phyloP scores from a whole-genome alignment of 2,888 invertebrate species.

The Clusia tigrina region DNA sequence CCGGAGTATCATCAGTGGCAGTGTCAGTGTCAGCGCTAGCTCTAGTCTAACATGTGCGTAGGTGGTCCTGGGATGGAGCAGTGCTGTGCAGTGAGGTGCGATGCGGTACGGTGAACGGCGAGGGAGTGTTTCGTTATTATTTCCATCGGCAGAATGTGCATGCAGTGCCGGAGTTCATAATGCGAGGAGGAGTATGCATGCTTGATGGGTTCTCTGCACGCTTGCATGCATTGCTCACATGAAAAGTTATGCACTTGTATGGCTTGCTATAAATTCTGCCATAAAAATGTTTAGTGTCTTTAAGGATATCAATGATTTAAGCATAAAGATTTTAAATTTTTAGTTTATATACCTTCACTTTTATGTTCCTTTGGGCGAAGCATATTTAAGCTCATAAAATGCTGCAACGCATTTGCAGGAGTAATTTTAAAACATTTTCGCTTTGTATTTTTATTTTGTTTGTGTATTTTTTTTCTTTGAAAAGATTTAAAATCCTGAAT shows the following conservation, averaged over 20 bases:
- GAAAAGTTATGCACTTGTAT: slow-evolving; percentile 14
- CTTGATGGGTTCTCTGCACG: neutral
- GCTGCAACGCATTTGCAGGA: neutral
- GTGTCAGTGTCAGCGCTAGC: too few relatives aligned
- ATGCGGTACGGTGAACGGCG: too few relatives aligned
- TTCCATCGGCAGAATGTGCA: too few relatives aligned
- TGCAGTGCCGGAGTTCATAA: neutral
- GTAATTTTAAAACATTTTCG: too few relatives aligned
- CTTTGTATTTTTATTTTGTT: too few relatives aligned
- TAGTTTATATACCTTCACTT: slow-evolving; percentile 13
- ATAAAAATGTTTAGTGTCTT: slow-evolving; percentile 20
- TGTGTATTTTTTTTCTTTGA: too few relatives aligned
- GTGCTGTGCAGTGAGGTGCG: too few relatives aligned
- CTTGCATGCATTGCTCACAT: neutral
- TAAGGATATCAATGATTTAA: slow-evolving; percentile 29
- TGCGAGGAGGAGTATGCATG: neutral
- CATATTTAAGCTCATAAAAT: neutral
- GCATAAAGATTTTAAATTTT: slow-evolving; percentile 29
- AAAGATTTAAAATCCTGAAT: too few relatives aligned
- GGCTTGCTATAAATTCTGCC: slow-evolving; percentile 10
- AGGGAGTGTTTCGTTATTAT: slow-evolving; percentile 1
- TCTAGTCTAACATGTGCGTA: too few relatives aligned
- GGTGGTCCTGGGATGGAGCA: too few relatives aligned
- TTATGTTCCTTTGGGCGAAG: slow-evolving; percentile 1
- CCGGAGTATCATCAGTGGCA: too few relatives aligned